Base-by-base conservation (phyloP, 2,113 vertebrate species). In the Hypocryptadius cinnamomeus region DNA sequence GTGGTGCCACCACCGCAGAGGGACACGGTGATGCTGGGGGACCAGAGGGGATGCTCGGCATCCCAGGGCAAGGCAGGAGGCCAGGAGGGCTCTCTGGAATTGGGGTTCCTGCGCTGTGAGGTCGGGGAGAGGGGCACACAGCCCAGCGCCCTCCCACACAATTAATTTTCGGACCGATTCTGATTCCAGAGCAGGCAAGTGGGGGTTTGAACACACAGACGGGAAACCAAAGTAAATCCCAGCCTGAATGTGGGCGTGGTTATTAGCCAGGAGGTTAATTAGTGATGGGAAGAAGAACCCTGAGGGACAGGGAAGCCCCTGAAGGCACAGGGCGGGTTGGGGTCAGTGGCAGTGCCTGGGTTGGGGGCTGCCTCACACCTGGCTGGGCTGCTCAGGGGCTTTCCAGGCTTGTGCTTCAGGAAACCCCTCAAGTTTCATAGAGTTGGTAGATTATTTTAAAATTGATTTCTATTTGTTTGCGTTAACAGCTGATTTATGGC, bases 181-280 rank as follows among this genome's bases (percentile, higher is more conserved):
- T 40, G 64, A 48, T 69, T 56, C 51, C 77, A 39, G 64, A 0
- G 3, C 57, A 15, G 44, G 53, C 30, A 17, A 66, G 63, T 0
- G 28, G 20, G 13, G 78, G 33, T 65, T 53, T 54, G 79, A 59
- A 57, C 51, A 31, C 54, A 57, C 0, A 10, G 70, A 60, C 53
- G 81, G 79, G 84, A 87, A 54, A 54, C 8, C 22, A 1, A 72
- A 48, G 73, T 35, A 76, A 31, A 74, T 40, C 42, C 37, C 48
- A 35, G 79, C 30, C 64, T 1, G 8, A 71, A 28, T 42, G 8
- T 1, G 12, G 66, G 66, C 37, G 53, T 0, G 42, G 68, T 50
- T 59, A 79, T 90, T 63, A 94, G 79, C 54, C n/a, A 85, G 39
- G 68, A 85, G 71, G 72, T 94, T 93, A 90, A 90, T 90, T 80